Percentiles rank a stretch among this genome's conserved stretches.
phyloP scores from a whole-genome alignment of 2,113 vertebrate species.

The Misgurnus anguillicaudatus region DNA sequence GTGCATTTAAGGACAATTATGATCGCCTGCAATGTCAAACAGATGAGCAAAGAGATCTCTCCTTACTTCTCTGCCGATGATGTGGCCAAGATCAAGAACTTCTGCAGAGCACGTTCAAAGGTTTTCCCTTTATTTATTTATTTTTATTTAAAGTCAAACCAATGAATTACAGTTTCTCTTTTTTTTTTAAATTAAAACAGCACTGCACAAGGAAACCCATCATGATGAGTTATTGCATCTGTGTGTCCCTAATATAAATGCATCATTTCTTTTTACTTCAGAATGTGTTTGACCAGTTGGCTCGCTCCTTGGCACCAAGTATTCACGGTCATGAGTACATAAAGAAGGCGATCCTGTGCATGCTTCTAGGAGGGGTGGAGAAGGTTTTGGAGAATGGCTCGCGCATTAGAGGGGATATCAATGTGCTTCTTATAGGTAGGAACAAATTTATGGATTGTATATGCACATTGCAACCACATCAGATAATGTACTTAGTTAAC shows the following conservation, averaged over 20 bases:
- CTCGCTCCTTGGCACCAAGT: conserved; percentile 89
- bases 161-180: too few relatives aligned
- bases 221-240: too few relatives aligned
- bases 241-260: neutral
- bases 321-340: conserved; percentile 96
- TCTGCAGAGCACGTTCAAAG: conserved; percentile 83
- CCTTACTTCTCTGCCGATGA: conserved; percentile 85
- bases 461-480: neutral
- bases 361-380: conserved; percentile 94
- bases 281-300: conserved; percentile 86
- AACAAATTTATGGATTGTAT: neutral
- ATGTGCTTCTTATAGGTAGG: conserved; percentile 95
- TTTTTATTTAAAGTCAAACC: too few relatives aligned
- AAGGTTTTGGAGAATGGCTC: conserved; percentile 92
- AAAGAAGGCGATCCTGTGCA: conserved; percentile 96
- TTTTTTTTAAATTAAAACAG: too few relatives aligned
- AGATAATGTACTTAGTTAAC: too few relatives aligned
- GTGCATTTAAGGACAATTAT: conserved; percentile 83
- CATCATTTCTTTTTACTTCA: neutral
- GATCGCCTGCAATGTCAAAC: conserved; percentile 91
- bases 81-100: conserved; percentile 92
- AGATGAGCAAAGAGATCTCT: conserved; percentile 88
- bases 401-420: conserved; percentile 95
- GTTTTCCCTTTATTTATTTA: conserved; percentile 62
- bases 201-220: too few relatives aligned